Conservation (phyloP, 2,113 vertebrate genomes). For the Dunckerocampus dactyliophorus region DNA sequence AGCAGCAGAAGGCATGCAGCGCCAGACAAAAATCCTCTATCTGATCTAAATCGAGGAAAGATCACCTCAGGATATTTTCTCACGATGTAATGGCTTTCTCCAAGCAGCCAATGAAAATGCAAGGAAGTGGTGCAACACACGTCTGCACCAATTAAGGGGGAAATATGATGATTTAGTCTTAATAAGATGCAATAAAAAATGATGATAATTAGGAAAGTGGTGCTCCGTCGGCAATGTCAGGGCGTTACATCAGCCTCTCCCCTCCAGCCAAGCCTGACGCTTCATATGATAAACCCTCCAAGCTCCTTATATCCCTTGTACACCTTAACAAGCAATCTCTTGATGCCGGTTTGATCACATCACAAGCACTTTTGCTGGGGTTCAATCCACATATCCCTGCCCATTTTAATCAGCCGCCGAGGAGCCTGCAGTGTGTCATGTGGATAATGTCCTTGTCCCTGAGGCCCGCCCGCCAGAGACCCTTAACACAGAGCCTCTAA, state of each 20-base stretch:
- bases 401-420: slow-evolving; percentile 66
- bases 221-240: slow-evolving; percentile 40
- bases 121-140: slow-evolving; percentile 29
- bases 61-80: slow-evolving; percentile 54
- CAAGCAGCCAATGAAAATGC: slow-evolving; percentile 35
- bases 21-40: slow-evolving; percentile 45
- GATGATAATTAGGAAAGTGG: slow-evolving; percentile 41
- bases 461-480: slow-evolving; percentile 54
- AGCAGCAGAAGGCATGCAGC: slow-evolving; percentile 10
- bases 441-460: slow-evolving; percentile 72
- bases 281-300: slow-evolving; percentile 26
- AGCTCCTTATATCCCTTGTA: slow-evolving; percentile 50
- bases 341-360: slow-evolving; percentile 68
- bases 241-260: slow-evolving; percentile 59
- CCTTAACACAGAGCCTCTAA: slow-evolving; percentile 63
- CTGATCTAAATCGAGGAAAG: slow-evolving; percentile 64
- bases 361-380: slow-evolving; percentile 51
- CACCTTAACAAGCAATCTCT: slow-evolving; percentile 62
- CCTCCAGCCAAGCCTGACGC: slow-evolving; percentile 56
- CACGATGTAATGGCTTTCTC: slow-evolving; percentile 39
- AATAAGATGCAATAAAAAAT: slow-evolving; percentile 47
- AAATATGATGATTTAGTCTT: slow-evolving; percentile 33
- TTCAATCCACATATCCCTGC: slow-evolving; percentile 55
- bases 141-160: slow-evolving; percentile 35
- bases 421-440: slow-evolving; percentile 63